Evolutionary conservation across 2,797 vertebrate genomes (phyloP), one percentile per base, ranked within the genome.

Genomic region (Lutjanus campechanus): DNA sequence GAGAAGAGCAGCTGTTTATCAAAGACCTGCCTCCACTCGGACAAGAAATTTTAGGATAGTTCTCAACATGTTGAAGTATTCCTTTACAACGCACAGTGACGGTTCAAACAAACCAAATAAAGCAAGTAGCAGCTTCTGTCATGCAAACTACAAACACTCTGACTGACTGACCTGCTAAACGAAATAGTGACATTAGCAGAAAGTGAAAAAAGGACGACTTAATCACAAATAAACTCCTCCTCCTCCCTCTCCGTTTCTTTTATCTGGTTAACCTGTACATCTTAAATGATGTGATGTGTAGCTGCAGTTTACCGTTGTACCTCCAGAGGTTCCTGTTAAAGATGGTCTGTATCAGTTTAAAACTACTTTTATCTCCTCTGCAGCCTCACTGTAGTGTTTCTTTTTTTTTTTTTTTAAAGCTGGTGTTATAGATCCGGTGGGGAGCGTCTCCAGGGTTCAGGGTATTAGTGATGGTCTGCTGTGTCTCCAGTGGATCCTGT

Each of bases 401-500:
- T 13, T 1, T 59, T 20, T 63, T 53, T 43, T 43, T 16, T 19
- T 12, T 50, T 63, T 47, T 17, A 43, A 20, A 17, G 17, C 11
- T 7, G 59, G 13, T 9, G 62, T 50, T 85, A 84, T 81, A 9
- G 85, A 89, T 78, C 73, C 2, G 1, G 3, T 0, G 13, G 41
- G 4, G 10, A 22, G 44, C 4, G 11, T 79, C 84, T 83, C 84
- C 13, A 7, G 62, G 73, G 89, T 36, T 15, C 1, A 1, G 22
- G 49, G 81, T 29, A 43, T 89, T 88, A 86, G 79, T 65, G 86
- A 82, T 85, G 86, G 53, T 88, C 88, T 76, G 81, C 83, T 53
- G 83, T 77, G 88, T 83, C 88, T 89, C 87, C 76, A 20, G 85
- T 78, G 88, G 77, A 69, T 82, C 71, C 47, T 36, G 69, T 89